Percentiles rank a stretch among this genome's conserved stretches.
phyloP scores from a whole-genome alignment of 2,888 invertebrate species.

The Rambutsinella grinnellia region DNA sequence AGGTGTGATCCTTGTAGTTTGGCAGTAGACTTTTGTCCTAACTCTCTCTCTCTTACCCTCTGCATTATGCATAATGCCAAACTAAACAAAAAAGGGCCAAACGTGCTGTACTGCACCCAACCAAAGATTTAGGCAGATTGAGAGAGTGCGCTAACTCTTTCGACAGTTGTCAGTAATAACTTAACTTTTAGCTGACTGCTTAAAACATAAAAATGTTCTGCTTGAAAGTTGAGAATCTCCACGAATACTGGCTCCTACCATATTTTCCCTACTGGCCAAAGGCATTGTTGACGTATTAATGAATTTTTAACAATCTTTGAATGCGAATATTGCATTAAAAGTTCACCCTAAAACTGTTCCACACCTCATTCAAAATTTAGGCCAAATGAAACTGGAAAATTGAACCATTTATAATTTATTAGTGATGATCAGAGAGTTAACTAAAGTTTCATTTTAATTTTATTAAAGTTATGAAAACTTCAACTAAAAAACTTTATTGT shows the following conservation, averaged over 20 bases:
- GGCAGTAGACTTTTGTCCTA: too few species aligned
- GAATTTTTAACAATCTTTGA: slow-evolving; percentile 36
- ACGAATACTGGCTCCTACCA: too few species aligned
- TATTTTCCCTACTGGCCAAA: slow-evolving; percentile 4
- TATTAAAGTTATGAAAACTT: too few species aligned
- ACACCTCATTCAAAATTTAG: neutral
- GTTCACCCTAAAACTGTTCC: slow-evolving; percentile 2
- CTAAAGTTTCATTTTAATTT: too few species aligned
- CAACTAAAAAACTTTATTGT: too few species aligned
- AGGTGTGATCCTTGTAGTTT: slow-evolving; percentile 38
- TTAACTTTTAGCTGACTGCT: slow-evolving; percentile 16
- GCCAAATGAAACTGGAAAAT: slow-evolving; percentile 37
- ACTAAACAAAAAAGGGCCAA: slow-evolving; percentile 27
- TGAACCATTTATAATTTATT: slow-evolving; percentile 36
- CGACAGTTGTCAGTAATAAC: slow-evolving; percentile 42
- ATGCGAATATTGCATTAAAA: slow-evolving; percentile 34
- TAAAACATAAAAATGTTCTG: too few species aligned
- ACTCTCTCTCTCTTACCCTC: too few species aligned
- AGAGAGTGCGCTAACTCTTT: slow-evolving; percentile 27
- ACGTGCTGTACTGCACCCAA: slow-evolving; percentile 26
- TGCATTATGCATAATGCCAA: slow-evolving; percentile 43
- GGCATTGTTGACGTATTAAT: slow-evolving; percentile 13
- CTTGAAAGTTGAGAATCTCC: too few species aligned
- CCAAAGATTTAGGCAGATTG: slow-evolving; percentile 33
- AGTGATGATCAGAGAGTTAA: too few species aligned